Evolutionary conservation across 2,797 vertebrate species (phyloP).

Genomic region (Lycodopsis pacificus): DNA sequence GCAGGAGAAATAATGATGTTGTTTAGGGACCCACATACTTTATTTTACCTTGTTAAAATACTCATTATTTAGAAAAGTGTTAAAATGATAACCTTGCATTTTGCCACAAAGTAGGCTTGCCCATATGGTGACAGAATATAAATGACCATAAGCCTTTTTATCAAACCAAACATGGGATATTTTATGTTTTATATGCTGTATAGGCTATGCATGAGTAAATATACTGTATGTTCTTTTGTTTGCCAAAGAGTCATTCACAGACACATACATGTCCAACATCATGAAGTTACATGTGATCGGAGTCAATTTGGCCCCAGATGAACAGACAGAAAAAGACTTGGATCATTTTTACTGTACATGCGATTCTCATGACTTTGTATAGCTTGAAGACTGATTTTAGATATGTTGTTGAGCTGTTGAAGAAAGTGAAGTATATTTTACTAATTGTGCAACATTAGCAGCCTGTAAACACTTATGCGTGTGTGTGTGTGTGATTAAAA

Average conservation of each 20-base stretch:
- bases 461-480: not conserved
- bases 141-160: not conserved
- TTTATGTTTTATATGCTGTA: not conserved
- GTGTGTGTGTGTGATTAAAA: constrained; percentile 17
- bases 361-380: not conserved
- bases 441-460: constrained; percentile 14
- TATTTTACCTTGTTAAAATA: not conserved
- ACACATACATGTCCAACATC: not conserved
- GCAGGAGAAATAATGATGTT: too few relatives aligned
- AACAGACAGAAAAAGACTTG: not conserved
- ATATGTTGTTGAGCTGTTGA: not conserved
- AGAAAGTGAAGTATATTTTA: not conserved
- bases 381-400: not conserved
- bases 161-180: not conserved
- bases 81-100: not conserved
- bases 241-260: not conserved
- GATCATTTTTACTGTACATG: not conserved
- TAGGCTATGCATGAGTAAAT: not conserved
- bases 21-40: too few relatives aligned
- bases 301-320: not conserved
- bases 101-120: not conserved
- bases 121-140: not conserved
- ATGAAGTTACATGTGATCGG: not conserved
- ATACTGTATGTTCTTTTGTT: not conserved
- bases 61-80: not conserved